Base-by-base conservation (phyloP, 2,888 invertebrate genomes). In the Nomada goodeniana region DNA sequence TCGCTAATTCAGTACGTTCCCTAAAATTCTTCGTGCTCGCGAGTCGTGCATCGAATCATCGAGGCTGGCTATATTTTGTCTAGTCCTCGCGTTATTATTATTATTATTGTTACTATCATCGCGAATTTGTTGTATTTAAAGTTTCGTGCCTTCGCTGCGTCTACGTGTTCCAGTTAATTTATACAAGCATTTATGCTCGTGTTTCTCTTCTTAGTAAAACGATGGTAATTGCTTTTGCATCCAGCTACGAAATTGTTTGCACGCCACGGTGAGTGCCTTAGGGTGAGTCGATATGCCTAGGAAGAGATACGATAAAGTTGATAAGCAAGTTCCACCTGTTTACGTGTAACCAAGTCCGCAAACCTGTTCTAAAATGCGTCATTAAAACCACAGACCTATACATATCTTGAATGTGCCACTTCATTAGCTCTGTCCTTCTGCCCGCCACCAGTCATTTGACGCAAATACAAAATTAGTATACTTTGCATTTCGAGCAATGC, bases 1-100 rank as follows among this genome's bases (percentile, higher is more conserved):
- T 76, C 59, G 78, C 68, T 64, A 64, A 47, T 72, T 75, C 67
- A 60, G 47, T 36, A 36, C n/a, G 50, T 42, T 20, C 55, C 55
- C 23, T 73, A 57, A 59, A 57, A 59, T 63, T 68, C 57, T 50
- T 63, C 50, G 47, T 18, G 42, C 13, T 42, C 57, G 64, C 47
- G 63, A 13, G 10, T 15, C 55, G 26, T n/a, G 50, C 36, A 57
- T 64, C 20, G 36, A 52, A 23, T 23, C 42, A 9, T 11, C 52
- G 36, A 2, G 29, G 1, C 42, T 44, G 47, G n/a, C 20, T 13
- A 18, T 36, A 47, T 57, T 36, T 36, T 1, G 36, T 36, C 9
- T 36, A 7, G 36, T 36, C 7, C 7, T 36, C 36, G 36, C 1
- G 36, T 36, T 36, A 36, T 7, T 5, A 7, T 36, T 29, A 29